Evolutionary conservation across 2,113 vertebrate species (phyloP).

Genomic region (Steatornis caripensis): DNA sequence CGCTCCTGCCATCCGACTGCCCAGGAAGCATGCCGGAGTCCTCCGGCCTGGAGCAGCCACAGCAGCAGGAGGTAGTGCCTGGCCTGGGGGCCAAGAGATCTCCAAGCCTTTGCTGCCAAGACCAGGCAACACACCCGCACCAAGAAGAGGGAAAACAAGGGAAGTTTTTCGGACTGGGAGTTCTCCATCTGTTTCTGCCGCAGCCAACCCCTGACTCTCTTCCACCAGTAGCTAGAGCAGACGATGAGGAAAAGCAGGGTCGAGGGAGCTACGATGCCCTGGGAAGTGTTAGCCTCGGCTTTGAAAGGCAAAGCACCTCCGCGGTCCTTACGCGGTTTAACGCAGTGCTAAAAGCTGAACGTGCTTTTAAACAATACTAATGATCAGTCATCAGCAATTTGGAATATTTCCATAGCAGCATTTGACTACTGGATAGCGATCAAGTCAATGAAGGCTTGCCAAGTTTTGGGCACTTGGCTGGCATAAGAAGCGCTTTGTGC

Average conservation of each 20-base stretch:
- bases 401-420: conserved; percentile 19
- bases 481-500: not conserved
- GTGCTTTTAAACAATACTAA: not conserved
- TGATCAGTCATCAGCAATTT: conserved; percentile 26
- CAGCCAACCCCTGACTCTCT: not conserved
- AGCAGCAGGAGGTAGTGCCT: not conserved
- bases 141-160: not conserved
- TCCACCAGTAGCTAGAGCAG: not conserved
- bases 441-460: conserved; percentile 6
- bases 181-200: not conserved
- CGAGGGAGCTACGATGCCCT: not conserved
- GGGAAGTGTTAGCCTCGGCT: accelerated
- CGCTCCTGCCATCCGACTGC: accelerated
- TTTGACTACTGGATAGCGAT: conserved; percentile 27
- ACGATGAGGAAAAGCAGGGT: not conserved
- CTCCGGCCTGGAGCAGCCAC: accelerated
- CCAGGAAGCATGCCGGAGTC: accelerated
- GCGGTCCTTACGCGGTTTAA: accelerated
- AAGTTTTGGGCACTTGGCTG: conserved; percentile 42
- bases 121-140: not conserved
- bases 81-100: not conserved
- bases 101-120: not conserved
- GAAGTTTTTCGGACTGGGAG: not conserved
- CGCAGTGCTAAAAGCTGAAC: not conserved
- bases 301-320: not conserved